A percentile compares a stretch with the other conserved stretches of the same genome.
Conservation (phyloP, 2,113 vertebrate genomes). For the Dromiciops gliroides region DNA sequence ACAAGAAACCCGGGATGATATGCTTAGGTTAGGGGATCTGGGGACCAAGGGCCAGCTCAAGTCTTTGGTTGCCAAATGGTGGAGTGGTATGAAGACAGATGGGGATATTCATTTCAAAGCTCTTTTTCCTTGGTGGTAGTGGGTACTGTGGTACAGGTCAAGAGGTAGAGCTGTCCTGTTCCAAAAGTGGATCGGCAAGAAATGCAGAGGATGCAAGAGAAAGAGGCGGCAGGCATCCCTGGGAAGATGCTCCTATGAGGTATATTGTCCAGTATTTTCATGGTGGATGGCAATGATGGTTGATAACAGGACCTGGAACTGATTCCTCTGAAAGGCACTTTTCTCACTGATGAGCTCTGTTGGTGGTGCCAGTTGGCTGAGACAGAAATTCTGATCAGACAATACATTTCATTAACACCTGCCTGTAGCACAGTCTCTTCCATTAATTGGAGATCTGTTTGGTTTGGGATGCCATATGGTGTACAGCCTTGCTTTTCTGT, state of each 20-base stretch:
- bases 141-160: not conserved
- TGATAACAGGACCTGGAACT: not conserved
- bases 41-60: not conserved
- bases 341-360: not conserved
- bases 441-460: not conserved
- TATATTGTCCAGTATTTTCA: not conserved
- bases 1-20: not conserved
- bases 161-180: not conserved
- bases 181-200: not conserved
- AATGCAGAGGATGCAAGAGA: not conserved
- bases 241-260: not conserved
- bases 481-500: not conserved
- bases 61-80: not conserved
- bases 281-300: not conserved
- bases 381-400: not conserved
- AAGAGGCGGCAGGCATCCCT: not conserved
- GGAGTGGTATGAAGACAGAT: not conserved
- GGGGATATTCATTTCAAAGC: not conserved
- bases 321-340: not conserved
- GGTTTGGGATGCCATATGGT: not conserved
- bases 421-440: not conserved
- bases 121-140: not conserved
- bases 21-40: not conserved
- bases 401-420: constrained; percentile 1
- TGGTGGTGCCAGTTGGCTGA: not conserved